Conservation (phyloP, 2,888 invertebrate genomes). For the Apoda limacodes region DNA sequence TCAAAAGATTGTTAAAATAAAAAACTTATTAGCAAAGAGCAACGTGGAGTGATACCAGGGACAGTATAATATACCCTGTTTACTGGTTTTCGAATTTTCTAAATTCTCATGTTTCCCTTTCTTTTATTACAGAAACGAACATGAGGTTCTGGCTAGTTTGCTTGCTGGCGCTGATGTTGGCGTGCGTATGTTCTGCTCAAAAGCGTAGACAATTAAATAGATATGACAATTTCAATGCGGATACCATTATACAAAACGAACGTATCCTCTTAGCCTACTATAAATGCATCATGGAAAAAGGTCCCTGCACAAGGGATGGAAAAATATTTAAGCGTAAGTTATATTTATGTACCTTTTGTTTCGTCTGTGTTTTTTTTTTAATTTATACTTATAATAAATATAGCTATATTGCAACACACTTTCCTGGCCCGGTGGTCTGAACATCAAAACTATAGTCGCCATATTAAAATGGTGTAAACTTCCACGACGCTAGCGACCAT, state of each 20-base stretch:
- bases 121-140: too few species aligned
- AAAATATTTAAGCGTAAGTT: slow-evolving; percentile 59
- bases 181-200: slow-evolving; percentile 39
- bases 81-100: too few species aligned
- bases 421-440: too few species aligned
- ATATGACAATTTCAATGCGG: slow-evolving; percentile 58
- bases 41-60: slow-evolving; percentile 2
- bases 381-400: neutral
- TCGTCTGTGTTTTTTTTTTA: slow-evolving; percentile 3
- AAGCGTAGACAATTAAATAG: slow-evolving; percentile 35
- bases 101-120: too few species aligned
- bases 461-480: too few species aligned
- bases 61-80: too few species aligned
- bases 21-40: too few species aligned
- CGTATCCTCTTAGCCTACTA: slow-evolving; percentile 58
- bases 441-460: too few species aligned
- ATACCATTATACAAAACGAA: slow-evolving; percentile 56
- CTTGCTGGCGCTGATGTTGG: slow-evolving; percentile 43
- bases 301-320: slow-evolving; percentile 60
- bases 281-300: slow-evolving; percentile 63
- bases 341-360: neutral
- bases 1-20: too few species aligned
- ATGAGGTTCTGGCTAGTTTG: slow-evolving; percentile 41
- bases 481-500: too few species aligned
- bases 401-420: neutral